Base-by-base conservation (phyloP, 2,888 invertebrate genomes). In the Conus canariensis region DNA sequence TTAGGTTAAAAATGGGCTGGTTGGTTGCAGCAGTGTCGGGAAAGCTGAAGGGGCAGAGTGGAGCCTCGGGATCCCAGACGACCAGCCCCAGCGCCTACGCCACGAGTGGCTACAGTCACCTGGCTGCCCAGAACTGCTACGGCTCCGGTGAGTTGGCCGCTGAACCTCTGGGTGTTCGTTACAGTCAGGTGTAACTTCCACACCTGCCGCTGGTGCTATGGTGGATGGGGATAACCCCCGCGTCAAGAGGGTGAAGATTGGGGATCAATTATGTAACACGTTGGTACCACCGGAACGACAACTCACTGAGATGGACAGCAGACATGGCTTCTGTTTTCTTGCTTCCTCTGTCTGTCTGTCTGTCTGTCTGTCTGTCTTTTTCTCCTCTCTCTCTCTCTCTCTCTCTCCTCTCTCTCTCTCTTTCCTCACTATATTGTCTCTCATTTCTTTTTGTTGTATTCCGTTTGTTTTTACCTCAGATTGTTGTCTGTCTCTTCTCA, bases 71-170 rank as follows among this genome's bases (percentile, higher is more conserved):
- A 25, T 90, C 90, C 22, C 90, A 90, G 85, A 77, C 85, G 16
- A 74, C 90, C 56, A 85, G 88, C 56, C 87, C 90, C 83, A 85
- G 88, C 30, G 85, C 90, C 56, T 90, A 90, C 87, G 19, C 89
- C n/a, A 90, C 90, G 6, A 87, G 90, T 67, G 90, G 90, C 87
- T 90, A 90, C 89, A 90, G 90, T 22, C 90, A 90, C 70, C 74
- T 90, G 45, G 74, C 90, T 16, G 45, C 67, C 12, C 89, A 67
- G 70, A 89, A 89, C 89, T 89, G 85, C 89, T 90, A 91, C 64
- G 86, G 90, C 70, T 60, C 91, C 74, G 91, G 91, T 90, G 91
- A 88, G 56, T 30, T 14, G 30, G 9, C 30, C 1, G 25, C 12
- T 77, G 59, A 25, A 22, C 19, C 10, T 85, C 60, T 85, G 16